Percentiles rank a stretch among this genome's conserved stretches.
Evolutionary conservation across 1,140 invertebrate genomes (phyloP).

Genomic region (Pantala flavescens): DNA sequence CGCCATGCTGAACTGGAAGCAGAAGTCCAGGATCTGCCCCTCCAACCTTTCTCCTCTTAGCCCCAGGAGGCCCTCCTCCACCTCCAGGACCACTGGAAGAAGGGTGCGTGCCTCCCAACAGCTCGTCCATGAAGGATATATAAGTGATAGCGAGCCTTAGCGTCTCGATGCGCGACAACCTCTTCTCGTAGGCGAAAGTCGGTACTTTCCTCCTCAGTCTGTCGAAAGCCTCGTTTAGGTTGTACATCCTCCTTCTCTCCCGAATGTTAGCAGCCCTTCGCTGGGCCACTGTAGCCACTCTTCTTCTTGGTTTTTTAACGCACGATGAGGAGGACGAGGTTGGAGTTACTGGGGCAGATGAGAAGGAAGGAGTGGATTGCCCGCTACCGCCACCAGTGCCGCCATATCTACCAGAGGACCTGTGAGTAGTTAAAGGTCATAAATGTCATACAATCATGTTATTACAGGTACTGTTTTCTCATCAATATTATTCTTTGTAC

Average conservation of each 20-base stretch:
- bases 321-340: slow-evolving; percentile 22
- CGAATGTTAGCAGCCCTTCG: slow-evolving; percentile 87
- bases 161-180: slow-evolving; percentile 95
- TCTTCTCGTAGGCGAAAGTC: slow-evolving; percentile 97
- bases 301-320: slow-evolving; percentile 67
- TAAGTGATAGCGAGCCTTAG: slow-evolving; percentile 94
- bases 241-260: slow-evolving; percentile 91
- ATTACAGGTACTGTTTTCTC: too few species aligned
- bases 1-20: neutral
- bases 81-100: neutral
- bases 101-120: slow-evolving; percentile 44
- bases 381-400: neutral
- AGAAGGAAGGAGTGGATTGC: neutral
- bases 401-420: neutral
- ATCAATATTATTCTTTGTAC: too few species aligned
- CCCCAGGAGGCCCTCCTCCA: neutral
- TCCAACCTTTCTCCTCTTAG: neutral
- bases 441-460: too few species aligned
- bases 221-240: slow-evolving; percentile 95
- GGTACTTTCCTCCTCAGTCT: slow-evolving; percentile 87
- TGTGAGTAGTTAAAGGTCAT: neutral
- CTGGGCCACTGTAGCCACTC: slow-evolving; percentile 82
- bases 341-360: neutral
- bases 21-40: neutral
- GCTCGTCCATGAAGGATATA: slow-evolving; percentile 92